phyloP scores from a whole-genome alignment of 2,888 invertebrate species.

The Atrina japonica region DNA sequence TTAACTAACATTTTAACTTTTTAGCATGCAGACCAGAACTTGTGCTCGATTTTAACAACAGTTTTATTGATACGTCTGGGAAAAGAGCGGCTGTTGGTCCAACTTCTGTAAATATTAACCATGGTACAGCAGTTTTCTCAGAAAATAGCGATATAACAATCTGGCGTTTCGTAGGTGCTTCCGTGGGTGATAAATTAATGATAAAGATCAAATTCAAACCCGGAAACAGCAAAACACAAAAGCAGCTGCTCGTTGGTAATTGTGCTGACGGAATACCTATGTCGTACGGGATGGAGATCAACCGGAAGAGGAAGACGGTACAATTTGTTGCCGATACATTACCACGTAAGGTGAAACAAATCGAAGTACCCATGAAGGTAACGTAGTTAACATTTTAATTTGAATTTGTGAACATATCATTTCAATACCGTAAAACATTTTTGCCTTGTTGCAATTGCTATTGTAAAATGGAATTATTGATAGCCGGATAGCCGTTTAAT shows the following conservation, averaged over 20 bases:
- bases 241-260: conserved; percentile 31
- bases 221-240: neutral
- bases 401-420: no score
- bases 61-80: conserved; percentile 25
- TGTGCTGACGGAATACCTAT: conserved; percentile 12
- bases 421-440: no score
- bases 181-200: conserved; percentile 27
- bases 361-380: no score
- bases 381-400: no score
- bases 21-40: conserved; percentile 32
- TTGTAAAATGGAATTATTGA: no score
- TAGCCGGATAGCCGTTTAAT: no score
- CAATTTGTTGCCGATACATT: no score
- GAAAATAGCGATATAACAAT: conserved; percentile 22
- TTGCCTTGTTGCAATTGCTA: no score
- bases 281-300: conserved; percentile 34
- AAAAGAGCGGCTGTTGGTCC: conserved; percentile 28
- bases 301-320: neutral
- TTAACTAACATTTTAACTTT: no score
- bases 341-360: no score
- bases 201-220: conserved; percentile 25
- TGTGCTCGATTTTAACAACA: conserved; percentile 15
- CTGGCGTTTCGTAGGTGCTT: conserved; percentile 34
- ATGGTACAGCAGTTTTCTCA: conserved; percentile 22
- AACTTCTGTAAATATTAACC: neutral